Evolutionary conservation across 2,888 invertebrate species (phyloP).

Genomic region (Cataglyphis rosenhaueri): DNA sequence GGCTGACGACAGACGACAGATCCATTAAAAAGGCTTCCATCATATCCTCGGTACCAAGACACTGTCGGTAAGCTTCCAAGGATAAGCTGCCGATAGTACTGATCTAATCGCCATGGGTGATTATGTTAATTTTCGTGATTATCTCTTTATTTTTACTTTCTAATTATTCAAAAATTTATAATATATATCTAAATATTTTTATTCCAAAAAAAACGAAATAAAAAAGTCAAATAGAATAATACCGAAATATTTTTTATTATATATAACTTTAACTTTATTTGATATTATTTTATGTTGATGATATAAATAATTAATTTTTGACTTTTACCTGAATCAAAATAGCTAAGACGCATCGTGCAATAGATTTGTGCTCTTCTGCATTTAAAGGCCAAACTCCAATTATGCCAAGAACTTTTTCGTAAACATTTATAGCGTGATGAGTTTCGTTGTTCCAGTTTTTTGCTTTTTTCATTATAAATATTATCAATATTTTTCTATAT

Average conservation of each 20-base stretch:
- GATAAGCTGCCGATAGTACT: constrained; percentile 61
- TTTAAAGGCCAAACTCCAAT: constrained; percentile 66
- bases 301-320: background rate
- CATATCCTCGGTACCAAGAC: constrained; percentile 61
- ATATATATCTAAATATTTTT: background rate
- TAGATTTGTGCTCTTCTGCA: constrained; percentile 14
- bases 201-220: background rate
- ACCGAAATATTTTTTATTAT: background rate
- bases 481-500: background rate
- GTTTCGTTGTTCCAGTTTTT: background rate
- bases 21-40: constrained; percentile 69
- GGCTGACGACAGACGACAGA: constrained; percentile 59
- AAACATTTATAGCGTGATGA: constrained; percentile 14
- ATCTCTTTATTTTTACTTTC: background rate
- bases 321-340: constrained; percentile 61
- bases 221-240: background rate
- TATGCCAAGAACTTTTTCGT: constrained; percentile 54
- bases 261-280: background rate
- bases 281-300: background rate
- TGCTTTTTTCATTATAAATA: constrained; percentile 34
- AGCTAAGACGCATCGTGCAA: constrained; percentile 57
- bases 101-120: constrained; percentile 57
- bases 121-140: constrained; percentile 25
- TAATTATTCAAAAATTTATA: background rate
- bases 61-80: constrained; percentile 64